Evolutionary conservation across 2,113 vertebrate species (phyloP).

Genomic region (Myotis davidii): DNA sequence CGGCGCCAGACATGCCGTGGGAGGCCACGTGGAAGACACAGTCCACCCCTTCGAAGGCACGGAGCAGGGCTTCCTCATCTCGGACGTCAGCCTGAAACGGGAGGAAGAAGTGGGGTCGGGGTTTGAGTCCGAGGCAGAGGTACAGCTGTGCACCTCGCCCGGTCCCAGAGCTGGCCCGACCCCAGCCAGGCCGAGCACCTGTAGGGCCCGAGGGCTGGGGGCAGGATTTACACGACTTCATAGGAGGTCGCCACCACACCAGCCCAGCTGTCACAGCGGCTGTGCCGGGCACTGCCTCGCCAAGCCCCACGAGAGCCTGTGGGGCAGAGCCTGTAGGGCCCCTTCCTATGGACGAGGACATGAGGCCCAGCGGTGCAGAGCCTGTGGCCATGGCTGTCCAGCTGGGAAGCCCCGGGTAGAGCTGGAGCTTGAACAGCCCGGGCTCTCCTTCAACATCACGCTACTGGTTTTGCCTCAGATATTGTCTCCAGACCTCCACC

Average conservation of each 20-base stretch:
- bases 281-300: neutral
- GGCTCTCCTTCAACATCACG: neutral
- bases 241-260: rapidly evolving
- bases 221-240: neutral
- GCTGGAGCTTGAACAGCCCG: neutral
- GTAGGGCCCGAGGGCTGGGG: neutral
- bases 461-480: neutral
- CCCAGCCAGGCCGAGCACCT: neutral
- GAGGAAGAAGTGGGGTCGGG: neutral
- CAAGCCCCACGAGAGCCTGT: neutral
- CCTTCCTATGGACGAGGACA: neutral
- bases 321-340: neutral
- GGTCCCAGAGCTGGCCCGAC: neutral
- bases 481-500: neutral
- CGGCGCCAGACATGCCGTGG: constrained; percentile 93
- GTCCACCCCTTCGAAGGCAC: constrained; percentile 90
- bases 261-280: neutral
- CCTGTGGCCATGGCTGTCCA: neutral
- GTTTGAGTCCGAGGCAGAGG: neutral
- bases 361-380: neutral
- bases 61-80: constrained; percentile 89
- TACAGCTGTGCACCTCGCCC: neutral
- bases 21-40: constrained; percentile 95
- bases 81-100: constrained; percentile 91
- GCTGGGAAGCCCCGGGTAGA: neutral